Evolutionary conservation across 1,140 invertebrate genomes (phyloP).

Genomic region (Hydropsyche tenuis): DNA sequence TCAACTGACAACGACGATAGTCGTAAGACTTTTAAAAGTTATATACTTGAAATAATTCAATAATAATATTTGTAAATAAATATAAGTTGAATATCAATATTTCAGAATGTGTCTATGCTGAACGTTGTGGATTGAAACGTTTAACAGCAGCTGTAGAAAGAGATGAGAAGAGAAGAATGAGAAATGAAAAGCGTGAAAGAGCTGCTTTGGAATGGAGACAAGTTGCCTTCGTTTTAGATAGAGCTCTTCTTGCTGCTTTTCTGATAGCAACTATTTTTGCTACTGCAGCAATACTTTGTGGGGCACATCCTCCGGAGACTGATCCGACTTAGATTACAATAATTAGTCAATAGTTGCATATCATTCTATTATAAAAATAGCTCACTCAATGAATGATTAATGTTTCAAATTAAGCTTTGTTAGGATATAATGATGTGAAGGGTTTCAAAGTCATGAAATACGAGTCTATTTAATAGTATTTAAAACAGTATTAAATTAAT

Average conservation of each 20-base stretch:
- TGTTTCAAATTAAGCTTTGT: too few species aligned
- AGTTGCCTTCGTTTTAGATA: slow-evolving; percentile 61
- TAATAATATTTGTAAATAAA: background rate
- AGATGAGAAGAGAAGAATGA: slow-evolving; percentile 58
- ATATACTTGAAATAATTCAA: slow-evolving; percentile 8
- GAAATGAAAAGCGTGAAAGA: slow-evolving; percentile 57
- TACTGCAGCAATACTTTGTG: slow-evolving; percentile 57
- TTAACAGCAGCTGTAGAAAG: slow-evolving; percentile 57
- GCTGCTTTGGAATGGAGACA: slow-evolving; percentile 62
- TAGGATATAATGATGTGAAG: too few species aligned
- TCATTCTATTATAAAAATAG: background rate
- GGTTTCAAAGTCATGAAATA: too few species aligned
- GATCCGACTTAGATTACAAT: background rate
- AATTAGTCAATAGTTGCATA: background rate
- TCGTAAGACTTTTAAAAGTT: too few species aligned
- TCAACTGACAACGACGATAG: slow-evolving; percentile 56
- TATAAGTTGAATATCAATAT: background rate
- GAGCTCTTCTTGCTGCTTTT: slow-evolving; percentile 60
- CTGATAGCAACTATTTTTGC: slow-evolving; percentile 59
- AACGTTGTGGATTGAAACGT: slow-evolving; percentile 51
- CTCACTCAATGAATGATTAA: too few species aligned
- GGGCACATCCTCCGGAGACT: slow-evolving; percentile 40
- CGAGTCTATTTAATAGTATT: too few species aligned
- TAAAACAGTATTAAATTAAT: too few species aligned
- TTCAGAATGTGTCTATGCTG: slow-evolving; percentile 39